Evolutionary conservation across 2,797 vertebrate species (phyloP), one percentile per base, ranked within the genome.

Genomic region (Microctenopoma steveboyesi): DNA sequence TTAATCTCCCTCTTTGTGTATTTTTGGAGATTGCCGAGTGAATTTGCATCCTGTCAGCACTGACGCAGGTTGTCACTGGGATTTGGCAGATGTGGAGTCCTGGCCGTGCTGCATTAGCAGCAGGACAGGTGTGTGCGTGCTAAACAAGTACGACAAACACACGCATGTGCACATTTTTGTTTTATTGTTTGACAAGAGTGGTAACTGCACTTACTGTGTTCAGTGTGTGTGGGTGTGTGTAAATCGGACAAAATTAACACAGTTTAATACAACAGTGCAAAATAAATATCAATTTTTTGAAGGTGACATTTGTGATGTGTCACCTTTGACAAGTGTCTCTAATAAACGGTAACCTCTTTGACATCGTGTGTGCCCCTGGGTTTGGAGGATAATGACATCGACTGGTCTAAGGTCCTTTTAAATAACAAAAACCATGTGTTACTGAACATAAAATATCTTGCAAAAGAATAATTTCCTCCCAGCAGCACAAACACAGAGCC

Each of bases 41-140:
- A 66, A 53, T 76, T 59, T 64, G 16, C 68, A 64, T 53, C 52
- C 46, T 68, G 52, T 71, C 50, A 62, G 58, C 56, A 15, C 27
- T 64, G 74, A 78, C 22, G 43, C 61, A 74, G 63, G 54, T 60
- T 55, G 72, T 56, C 27, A 14, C 39, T 22, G 58, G 55, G 64
- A 59, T 70, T 48, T 33, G 60, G 46, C 49, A 72, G 61, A 59
- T 65, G 59, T 48, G 5, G 76, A 71, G 37, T 51, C 0, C 13
- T 15, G 43, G 40, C 37, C 64, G 37, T 30, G 58, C 7, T 18
- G 46, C n/a, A 52, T 49, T 30, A 33, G 25, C 52, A 65, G 59
- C 14, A 42, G 52, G 61, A 48, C 60, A 61, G 55, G 16, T 59
- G 28, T 54, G 35, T 13, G 7, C 7, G 27, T 11, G 5, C 68